Percentiles rank a stretch among this genome's conserved stretches.
These are phyloP conservation scores for Hassar affinis DNA, from an alignment of 2,113 vertebrate species.

Conservation along the genomic window DNA sequence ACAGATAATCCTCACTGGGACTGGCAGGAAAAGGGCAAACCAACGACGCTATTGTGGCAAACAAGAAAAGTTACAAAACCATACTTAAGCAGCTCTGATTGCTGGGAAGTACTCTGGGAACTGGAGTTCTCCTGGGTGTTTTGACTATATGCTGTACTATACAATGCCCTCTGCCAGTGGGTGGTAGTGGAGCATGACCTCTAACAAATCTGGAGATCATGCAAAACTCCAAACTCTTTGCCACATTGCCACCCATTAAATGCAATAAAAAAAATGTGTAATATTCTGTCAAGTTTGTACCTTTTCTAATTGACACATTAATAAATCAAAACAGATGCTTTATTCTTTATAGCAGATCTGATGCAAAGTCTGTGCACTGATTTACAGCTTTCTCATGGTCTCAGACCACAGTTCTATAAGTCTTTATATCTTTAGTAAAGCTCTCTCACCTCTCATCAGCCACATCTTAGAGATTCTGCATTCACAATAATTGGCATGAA, in stretches of 20 bases:
- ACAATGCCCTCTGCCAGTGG: no score
- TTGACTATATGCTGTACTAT: no score
- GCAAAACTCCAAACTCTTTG: neutral
- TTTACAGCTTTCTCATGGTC: neutral
- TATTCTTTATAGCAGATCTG: neutral
- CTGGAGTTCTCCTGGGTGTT: no score
- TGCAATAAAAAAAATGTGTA: neutral
- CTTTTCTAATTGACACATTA: neutral
- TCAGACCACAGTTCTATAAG: neutral
- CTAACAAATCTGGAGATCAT: neutral
- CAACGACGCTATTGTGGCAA: no score
- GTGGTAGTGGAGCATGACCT: no score
- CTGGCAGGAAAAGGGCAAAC: no score
- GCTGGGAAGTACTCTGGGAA: no score
- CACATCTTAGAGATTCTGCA: neutral
- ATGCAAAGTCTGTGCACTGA: neutral
- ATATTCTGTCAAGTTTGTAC: neutral
- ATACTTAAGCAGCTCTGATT: no score
- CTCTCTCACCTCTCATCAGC: neutral
- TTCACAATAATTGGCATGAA: neutral
- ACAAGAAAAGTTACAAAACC: no score
- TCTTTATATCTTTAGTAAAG: neutral
- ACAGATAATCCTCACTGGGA: no score
- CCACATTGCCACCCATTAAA: neutral
- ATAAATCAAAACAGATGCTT: neutral